Evolutionary conservation across 1,140 invertebrate genomes (phyloP).

Genomic region (Rhopalosiphum padi): DNA sequence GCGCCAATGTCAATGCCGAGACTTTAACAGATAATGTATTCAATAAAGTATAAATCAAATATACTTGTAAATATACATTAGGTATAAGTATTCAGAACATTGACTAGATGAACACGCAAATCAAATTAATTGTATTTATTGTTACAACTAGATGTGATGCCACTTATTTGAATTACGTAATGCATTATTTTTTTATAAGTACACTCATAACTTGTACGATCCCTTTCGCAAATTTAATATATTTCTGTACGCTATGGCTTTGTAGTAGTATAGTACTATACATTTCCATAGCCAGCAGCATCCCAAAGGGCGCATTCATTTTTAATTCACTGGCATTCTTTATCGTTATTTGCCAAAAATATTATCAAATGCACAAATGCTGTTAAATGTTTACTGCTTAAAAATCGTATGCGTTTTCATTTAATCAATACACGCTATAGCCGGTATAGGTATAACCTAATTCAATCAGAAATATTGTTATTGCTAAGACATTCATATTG

Average conservation of each 20-base stretch:
- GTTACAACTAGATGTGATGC: not conserved
- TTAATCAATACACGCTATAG: not conserved
- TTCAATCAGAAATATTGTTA: not conserved
- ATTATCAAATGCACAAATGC: not conserved
- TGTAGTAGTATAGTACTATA: not conserved
- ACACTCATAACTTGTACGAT: not conserved
- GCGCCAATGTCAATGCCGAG: not conserved
- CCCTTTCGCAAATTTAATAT: not conserved
- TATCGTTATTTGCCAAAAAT: not conserved
- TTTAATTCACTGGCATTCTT: no score
- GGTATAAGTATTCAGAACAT: not conserved
- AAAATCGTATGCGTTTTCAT: not conserved
- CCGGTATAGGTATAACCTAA: not conserved
- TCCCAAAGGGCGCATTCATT: no score
- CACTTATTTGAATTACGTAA: no score
- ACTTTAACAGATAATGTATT: not conserved
- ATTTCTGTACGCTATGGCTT: not conserved
- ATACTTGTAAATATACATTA: not conserved
- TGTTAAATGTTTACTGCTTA: not conserved
- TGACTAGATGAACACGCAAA: not conserved
- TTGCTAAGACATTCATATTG: not conserved
- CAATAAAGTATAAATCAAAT: not conserved
- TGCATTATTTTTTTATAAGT: not conserved
- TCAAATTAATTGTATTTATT: not conserved
- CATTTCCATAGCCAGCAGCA: not conserved